Evolutionary conservation across 2,888 invertebrate genomes (phyloP).

Genomic region (Sialis lutaria): DNA sequence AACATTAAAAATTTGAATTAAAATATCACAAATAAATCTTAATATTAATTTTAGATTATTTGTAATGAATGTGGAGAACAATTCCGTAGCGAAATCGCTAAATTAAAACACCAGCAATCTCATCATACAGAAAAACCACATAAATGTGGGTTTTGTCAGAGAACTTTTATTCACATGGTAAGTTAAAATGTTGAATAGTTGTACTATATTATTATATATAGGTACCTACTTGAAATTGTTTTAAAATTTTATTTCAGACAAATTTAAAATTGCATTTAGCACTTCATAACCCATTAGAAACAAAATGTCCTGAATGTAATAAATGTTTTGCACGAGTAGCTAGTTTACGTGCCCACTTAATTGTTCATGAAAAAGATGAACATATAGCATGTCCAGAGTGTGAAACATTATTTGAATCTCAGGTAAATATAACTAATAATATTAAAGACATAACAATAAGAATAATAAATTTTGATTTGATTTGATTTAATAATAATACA

Average conservation of each 20-base stretch:
- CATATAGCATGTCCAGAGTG: conserved; percentile 21
- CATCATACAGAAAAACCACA: too few species aligned
- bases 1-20: too few species aligned
- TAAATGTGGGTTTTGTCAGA: too few species aligned
- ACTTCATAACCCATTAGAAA: conserved; percentile 16
- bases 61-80: too few species aligned
- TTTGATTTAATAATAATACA: background rate
- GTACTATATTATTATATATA: too few species aligned
- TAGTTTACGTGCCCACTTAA: conserved; percentile 23
- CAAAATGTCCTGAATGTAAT: conserved; percentile 22
- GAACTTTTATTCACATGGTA: too few species aligned
- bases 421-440: conserved; percentile 13
- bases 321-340: conserved; percentile 21
- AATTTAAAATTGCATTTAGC: conserved; percentile 23
- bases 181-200: too few species aligned
- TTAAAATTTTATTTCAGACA: conserved; percentile 18
- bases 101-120: too few species aligned
- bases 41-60: too few species aligned
- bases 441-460: background rate
- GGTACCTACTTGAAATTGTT: too few species aligned
- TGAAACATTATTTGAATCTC: conserved; percentile 20
- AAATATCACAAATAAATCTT: too few species aligned
- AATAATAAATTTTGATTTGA: background rate
- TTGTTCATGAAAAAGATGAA: conserved; percentile 23
- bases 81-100: too few species aligned